Base-by-base conservation (phyloP, 2,888 invertebrate species). In the Hymenopus coronatus region DNA sequence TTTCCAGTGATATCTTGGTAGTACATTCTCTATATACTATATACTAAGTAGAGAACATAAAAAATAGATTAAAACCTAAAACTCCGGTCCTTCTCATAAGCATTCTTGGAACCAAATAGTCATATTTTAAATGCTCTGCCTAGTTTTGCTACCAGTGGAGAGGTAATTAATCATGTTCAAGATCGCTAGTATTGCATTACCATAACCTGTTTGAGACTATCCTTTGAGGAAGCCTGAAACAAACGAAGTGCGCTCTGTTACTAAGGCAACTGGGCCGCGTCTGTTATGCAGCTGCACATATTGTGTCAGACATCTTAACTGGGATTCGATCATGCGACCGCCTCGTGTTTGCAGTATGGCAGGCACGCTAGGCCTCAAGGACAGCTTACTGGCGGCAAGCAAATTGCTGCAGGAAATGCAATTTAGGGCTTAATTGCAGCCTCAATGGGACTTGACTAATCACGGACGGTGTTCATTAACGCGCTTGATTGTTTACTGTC, bases 391-490 rank as follows among this genome's bases (percentile, higher is more conserved):
- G 54, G 54, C 20, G 25, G 54, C 54, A 70, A 70, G 54, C 54
- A 70, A 85, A 85, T 85, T 85, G 46, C 46, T 46, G n/a, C 46
- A 46, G 85, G 85, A 85, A 85, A 85, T 85, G 85, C 85, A 85
- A 85, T 85, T 85, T 46, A 25, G 28, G 28, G 28, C 85, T 40
- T 85, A 85, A 85, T 85, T 85, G 85, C 85, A 85, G 85, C 46
- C 14, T 70, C 54, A 70, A 70, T 70, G 54, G 54, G 25, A 70
- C 54, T 70, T 70, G 54, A 70, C 54, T 70, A 70, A 70, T 70
- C 54, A 25, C 54, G 54, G 54, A 70, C 54, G 15, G 54, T 15
- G 54, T 70, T 70, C 54, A 70, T 70, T 70, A 70, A 70, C 54
- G 54, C 54, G 54, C 54, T 70, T 70, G 54, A 70, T 70, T 70